A percentile compares a stretch with the other conserved stretches of the same genome.
Conservation (phyloP, 2,113 vertebrate genomes). For the Misgurnus mizolepis region DNA sequence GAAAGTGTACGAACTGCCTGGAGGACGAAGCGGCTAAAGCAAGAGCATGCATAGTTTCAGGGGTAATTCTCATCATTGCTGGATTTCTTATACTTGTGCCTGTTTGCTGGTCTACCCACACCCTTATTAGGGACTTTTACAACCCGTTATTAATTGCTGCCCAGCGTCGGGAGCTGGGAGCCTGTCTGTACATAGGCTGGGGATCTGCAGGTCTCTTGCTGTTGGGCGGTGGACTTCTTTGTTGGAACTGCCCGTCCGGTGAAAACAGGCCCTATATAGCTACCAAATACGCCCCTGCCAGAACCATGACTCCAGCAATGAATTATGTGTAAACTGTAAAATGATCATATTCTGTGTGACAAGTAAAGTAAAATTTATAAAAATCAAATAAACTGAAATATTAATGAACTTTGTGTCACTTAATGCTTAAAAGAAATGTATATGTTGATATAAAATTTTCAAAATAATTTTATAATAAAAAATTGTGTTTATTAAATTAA, state of each 20-base stretch:
- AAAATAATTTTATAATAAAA: conserved; percentile 13
- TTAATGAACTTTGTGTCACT: not conserved
- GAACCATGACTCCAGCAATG: conserved; percentile 58
- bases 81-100: conserved; percentile 73
- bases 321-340: conserved; percentile 69
- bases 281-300: conserved; percentile 65
- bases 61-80: conserved; percentile 73
- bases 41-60: conserved; percentile 70
- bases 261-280: conserved; percentile 58
- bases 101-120: conserved; percentile 76
- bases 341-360: conserved; percentile 1
- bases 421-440: not conserved
- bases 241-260: conserved; percentile 74
- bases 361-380: not conserved
- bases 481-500: not conserved
- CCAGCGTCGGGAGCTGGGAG: conserved; percentile 75
- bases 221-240: conserved; percentile 76
- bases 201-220: conserved; percentile 68
- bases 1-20: conserved; percentile 80
- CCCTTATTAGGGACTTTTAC: conserved; percentile 75
- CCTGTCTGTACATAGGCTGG: conserved; percentile 76
- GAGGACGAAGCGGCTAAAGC: conserved; percentile 75
- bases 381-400: not conserved
- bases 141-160: conserved; percentile 69
- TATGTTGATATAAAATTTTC: not conserved